Evolutionary conservation across 2,888 invertebrate genomes (phyloP).

Genomic region (Leptopilina drosophilae): DNA sequence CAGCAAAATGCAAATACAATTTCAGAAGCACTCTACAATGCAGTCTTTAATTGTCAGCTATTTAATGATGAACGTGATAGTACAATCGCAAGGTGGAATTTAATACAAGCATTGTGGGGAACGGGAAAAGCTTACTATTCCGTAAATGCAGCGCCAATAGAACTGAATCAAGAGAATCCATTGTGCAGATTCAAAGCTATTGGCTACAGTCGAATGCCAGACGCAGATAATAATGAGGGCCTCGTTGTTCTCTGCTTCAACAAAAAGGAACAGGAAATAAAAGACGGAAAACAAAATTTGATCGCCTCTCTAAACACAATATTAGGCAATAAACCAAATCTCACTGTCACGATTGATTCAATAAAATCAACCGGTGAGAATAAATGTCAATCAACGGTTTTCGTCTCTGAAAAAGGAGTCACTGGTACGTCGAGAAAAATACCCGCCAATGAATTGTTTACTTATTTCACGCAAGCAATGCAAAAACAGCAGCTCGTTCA

Average conservation of each 20-base stretch:
- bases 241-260: slow-evolving; percentile 91
- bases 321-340: slow-evolving; percentile 90
- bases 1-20: slow-evolving; percentile 81
- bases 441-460: slow-evolving; percentile 84
- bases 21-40: slow-evolving; percentile 84
- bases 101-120: slow-evolving; percentile 93
- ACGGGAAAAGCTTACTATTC: slow-evolving; percentile 90
- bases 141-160: slow-evolving; percentile 86
- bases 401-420: slow-evolving; percentile 84
- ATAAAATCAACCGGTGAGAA: slow-evolving; percentile 88
- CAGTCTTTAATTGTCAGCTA: slow-evolving; percentile 87
- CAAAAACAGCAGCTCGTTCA: slow-evolving; percentile 86
- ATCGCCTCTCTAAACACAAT: slow-evolving; percentile 83
- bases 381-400: slow-evolving; percentile 86
- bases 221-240: slow-evolving; percentile 93
- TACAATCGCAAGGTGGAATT: slow-evolving; percentile 95
- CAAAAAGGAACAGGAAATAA: slow-evolving; percentile 88
- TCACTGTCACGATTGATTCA: slow-evolving; percentile 87
- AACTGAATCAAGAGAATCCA: slow-evolving; percentile 92
- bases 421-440: slow-evolving; percentile 84
- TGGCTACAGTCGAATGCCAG: slow-evolving; percentile 92
- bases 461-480: slow-evolving; percentile 84
- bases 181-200: slow-evolving; percentile 96
- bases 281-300: slow-evolving; percentile 75
- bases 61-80: slow-evolving; percentile 97